phyloP scores from a whole-genome alignment of 2,797 vertebrate genomes.

The Rhinophrynus dorsalis region DNA sequence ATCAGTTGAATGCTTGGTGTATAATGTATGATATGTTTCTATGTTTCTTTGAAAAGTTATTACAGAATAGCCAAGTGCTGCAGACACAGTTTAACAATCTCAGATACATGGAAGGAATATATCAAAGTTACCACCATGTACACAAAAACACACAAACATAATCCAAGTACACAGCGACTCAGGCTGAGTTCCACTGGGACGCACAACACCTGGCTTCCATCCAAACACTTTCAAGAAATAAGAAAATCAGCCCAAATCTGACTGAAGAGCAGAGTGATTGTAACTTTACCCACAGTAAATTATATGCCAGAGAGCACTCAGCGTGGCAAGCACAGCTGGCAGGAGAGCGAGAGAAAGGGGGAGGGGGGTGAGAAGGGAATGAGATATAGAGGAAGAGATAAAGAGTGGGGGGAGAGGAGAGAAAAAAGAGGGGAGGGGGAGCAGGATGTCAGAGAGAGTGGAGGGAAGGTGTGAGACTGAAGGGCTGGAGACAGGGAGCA shows the following conservation, averaged over 20 bases:
- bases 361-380: neutral
- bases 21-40: too few species aligned
- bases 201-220: slow-evolving; percentile 31
- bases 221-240: slow-evolving; percentile 47
- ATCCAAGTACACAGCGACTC: neutral
- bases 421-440: neutral
- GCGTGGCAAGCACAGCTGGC: slow-evolving; percentile 42
- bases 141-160: neutral
- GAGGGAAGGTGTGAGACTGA: neutral
- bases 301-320: slow-evolving; percentile 46
- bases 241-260: slow-evolving; percentile 45
- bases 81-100: too few species aligned
- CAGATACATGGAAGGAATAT: too few species aligned
- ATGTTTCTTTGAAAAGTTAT: too few species aligned
- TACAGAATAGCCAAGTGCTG: too few species aligned
- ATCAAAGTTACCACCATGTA: too few species aligned
- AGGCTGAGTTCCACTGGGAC: slow-evolving; percentile 16
- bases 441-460: neutral
- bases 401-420: too few species aligned
- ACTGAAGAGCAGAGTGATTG: slow-evolving; percentile 45
- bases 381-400: neutral
- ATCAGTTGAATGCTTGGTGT: too few species aligned
- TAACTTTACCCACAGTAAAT: slow-evolving; percentile 45
- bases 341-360: neutral
- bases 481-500: neutral